These are phyloP conservation scores for Ageneiosus marmoratus DNA, from an alignment of 2,113 vertebrate species.

Conservation along the genomic window DNA sequence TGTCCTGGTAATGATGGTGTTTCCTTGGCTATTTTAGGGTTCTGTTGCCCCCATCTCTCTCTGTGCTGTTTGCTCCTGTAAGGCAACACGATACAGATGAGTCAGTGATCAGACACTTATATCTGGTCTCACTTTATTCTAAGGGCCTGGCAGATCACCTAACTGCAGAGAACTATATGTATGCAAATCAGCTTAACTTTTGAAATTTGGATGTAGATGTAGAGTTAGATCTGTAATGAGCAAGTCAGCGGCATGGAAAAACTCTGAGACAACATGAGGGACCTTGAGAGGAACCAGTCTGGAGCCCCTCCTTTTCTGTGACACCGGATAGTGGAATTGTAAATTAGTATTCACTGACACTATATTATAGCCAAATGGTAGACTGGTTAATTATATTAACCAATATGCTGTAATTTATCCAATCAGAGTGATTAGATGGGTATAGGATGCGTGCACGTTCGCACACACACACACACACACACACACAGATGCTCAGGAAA, in stretches of 20 bases:
- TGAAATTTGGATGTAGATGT: too few species aligned
- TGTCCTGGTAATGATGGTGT: conserved; percentile 29
- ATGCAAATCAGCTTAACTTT: background rate
- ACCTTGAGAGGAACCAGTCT: background rate
- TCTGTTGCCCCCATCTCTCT: background rate
- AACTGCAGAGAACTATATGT: background rate
- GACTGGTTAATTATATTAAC: background rate
- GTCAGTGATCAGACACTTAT: background rate
- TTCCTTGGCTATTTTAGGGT: conserved; percentile 17
- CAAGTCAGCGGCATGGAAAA: background rate
- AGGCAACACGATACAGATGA: background rate
- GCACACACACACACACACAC: background rate
- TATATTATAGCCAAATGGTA: too few species aligned
- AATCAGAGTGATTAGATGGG: background rate
- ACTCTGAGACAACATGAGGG: background rate
- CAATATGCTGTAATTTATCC: background rate
- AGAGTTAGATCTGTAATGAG: background rate
- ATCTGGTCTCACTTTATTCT: background rate
- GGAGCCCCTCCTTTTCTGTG: background rate
- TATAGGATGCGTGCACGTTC: too few species aligned
- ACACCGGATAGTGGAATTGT: background rate
- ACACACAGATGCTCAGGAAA: background rate
- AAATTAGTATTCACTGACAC: background rate
- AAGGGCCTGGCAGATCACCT: background rate
- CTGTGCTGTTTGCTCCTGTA: background rate